Conservation (phyloP, 2,797 vertebrate species). For the Cottoperca gobio region DNA sequence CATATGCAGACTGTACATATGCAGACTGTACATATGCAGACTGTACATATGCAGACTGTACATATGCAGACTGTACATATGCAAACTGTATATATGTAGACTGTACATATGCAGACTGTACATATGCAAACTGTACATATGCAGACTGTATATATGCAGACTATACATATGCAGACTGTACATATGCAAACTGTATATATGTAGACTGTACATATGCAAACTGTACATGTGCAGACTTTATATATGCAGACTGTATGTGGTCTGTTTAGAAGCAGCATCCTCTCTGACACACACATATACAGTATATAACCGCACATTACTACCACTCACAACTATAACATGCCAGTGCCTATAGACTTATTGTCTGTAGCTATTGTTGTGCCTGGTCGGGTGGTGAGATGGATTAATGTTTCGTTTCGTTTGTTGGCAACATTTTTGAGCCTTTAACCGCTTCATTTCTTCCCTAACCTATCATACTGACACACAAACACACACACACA, state of each 20-base stretch:
- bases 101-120: no score
- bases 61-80: no score
- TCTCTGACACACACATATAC: not conserved
- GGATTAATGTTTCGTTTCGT: conserved; percentile 67
- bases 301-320: conserved; percentile 25
- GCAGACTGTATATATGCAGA: no score
- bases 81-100: no score
- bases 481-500: conserved; percentile 41
- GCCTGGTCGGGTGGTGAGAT: conserved; percentile 41
- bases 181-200: no score
- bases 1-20: no score
- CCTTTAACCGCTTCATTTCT: conserved; percentile 38
- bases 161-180: no score
- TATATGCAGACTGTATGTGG: not conserved
- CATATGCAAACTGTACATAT: no score
- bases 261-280: not conserved
- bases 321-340: conserved; percentile 33
- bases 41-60: no score
- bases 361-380: conserved; percentile 57
- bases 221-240: no score
- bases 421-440: conserved; percentile 57
- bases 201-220: no score
- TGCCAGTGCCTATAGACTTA: conserved; percentile 17
- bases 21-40: no score
- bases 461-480: conserved; percentile 4